A percentile compares a stretch with the other conserved stretches of the same genome.
These are phyloP conservation scores for Phenganax stokvisi DNA, from an alignment of 92 coral and sea anemone genomes.

Conservation along the genomic window DNA sequence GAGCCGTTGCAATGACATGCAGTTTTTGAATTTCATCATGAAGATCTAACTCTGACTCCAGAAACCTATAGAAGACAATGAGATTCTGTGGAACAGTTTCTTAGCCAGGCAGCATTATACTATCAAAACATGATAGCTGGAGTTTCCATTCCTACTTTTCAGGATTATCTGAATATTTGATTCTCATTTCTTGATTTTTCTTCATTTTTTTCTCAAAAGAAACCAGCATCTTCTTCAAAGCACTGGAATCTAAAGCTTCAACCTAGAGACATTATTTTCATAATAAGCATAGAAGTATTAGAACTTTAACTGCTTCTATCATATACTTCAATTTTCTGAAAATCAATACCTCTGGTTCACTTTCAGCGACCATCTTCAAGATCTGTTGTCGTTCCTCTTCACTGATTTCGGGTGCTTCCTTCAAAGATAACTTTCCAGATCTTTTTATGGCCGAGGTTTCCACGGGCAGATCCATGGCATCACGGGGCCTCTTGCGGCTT, in stretches of 20 bases:
- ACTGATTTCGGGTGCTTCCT: constrained; percentile 57
- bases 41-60: constrained; percentile 94
- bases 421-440: constrained; percentile 20
- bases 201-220: constrained; percentile 93
- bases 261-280: constrained; percentile 47
- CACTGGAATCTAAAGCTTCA: constrained; percentile 81
- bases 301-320: neutral
- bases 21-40: constrained; percentile 92
- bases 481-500: constrained; percentile 27
- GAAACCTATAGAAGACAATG: constrained; percentile 47
- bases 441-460: constrained; percentile 13
- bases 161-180: constrained; percentile 91
- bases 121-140: neutral
- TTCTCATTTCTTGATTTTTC: constrained; percentile 97
- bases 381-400: constrained; percentile 86
- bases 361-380: constrained; percentile 88
- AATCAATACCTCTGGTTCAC: constrained; percentile 88
- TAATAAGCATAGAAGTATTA: neutral
- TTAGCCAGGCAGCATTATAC: neutral
- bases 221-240: constrained; percentile 81
- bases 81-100: neutral
- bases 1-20: constrained; percentile 93
- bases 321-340: constrained; percentile 1
- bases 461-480: constrained; percentile 2
- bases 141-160: constrained; percentile 58